Percentiles rank a stretch among this genome's conserved stretches.
phyloP scores from a whole-genome alignment of 2,888 invertebrate species.

The Cerceris rybyensis region DNA sequence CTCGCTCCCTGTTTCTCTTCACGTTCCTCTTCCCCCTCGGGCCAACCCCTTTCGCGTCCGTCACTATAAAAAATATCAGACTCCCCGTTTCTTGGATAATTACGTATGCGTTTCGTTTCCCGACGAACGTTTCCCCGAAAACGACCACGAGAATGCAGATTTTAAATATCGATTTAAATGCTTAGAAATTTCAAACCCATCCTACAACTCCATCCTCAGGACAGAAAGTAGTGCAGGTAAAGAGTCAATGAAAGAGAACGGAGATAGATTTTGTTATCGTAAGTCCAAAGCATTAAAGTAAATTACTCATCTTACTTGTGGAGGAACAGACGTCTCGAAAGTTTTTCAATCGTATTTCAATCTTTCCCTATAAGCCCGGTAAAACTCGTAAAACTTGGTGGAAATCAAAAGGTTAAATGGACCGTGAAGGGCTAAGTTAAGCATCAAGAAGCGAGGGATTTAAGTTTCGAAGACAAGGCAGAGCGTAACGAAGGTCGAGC shows the following conservation, averaged over 20 bases:
- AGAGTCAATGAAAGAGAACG: no score
- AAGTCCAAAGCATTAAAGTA: no score
- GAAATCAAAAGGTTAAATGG: slow-evolving; percentile 58
- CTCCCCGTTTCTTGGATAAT: neutral
- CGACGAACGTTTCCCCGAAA: neutral
- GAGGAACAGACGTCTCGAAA: slow-evolving; percentile 16
- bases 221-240: no score
- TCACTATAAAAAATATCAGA: slow-evolving; percentile 46
- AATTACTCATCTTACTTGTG: neutral
- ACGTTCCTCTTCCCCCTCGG: neutral
- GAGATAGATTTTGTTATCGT: no score
- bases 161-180: neutral
- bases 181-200: no score
- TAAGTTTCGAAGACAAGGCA: slow-evolving; percentile 16
- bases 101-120: neutral
- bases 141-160: neutral
- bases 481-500: slow-evolving; percentile 3
- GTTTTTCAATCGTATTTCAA: slow-evolving; percentile 55
- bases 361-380: slow-evolving; percentile 1
- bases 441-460: slow-evolving; percentile 11
- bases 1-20: no score
- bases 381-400: slow-evolving; percentile 39
- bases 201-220: no score
- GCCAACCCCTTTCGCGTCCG: slow-evolving; percentile 20
- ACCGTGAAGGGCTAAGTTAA: slow-evolving; percentile 30